Evolutionary conservation across 2,797 vertebrate genomes (phyloP).

Genomic region (Hephaestus fuliginosus): DNA sequence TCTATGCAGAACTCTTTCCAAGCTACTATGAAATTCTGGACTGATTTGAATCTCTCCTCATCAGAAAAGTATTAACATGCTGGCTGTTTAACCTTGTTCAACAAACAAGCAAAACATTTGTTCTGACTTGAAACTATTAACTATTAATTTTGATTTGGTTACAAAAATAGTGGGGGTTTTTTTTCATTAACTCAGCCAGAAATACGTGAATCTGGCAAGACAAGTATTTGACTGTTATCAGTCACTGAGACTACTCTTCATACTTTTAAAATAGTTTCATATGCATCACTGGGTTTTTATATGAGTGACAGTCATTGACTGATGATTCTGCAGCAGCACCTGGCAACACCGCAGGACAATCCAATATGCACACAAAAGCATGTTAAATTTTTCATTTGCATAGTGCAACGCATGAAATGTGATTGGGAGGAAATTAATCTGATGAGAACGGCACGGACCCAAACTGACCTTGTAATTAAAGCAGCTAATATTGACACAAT

Average conservation of each 20-base stretch:
- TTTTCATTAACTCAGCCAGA: constrained; percentile 10
- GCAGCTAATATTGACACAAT: not conserved
- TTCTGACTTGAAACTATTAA: not conserved
- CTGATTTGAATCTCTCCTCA: not conserved
- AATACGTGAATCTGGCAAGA: not conserved
- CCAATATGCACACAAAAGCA: constrained; percentile 22
- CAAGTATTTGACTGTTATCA: not conserved
- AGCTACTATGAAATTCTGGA: not conserved
- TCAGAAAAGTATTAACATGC: not conserved
- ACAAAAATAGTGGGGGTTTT: not conserved
- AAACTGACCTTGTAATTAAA: constrained; percentile 24
- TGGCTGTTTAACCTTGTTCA: not conserved
- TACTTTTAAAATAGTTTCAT: constrained; percentile 44
- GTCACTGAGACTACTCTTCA: constrained; percentile 8
- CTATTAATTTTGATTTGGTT: not conserved
- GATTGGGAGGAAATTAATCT: constrained; percentile 29
- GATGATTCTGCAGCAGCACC: constrained; percentile 31
- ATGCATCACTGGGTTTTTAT: constrained; percentile 32
- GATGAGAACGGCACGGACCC: not conserved
- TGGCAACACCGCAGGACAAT: constrained; percentile 13
- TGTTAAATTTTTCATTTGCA: constrained; percentile 39
- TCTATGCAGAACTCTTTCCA: not conserved
- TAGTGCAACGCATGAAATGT: constrained; percentile 33
- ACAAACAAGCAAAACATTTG: not conserved
- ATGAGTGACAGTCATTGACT: constrained; percentile 29